Evolutionary conservation across 2,797 vertebrate species (phyloP).

Genomic region (Salmo trutta): DNA sequence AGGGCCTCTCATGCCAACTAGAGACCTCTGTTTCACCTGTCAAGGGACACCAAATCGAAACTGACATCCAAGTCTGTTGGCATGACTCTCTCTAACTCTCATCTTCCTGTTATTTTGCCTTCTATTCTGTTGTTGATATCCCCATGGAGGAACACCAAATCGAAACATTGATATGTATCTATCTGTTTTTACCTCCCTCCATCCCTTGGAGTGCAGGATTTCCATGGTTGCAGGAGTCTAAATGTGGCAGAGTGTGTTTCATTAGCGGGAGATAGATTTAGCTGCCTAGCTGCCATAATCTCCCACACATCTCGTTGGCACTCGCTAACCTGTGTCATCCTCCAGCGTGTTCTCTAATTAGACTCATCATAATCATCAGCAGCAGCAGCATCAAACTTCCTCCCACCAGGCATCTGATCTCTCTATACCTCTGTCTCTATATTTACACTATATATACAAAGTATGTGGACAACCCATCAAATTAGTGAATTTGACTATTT

Average conservation of each 20-base stretch:
- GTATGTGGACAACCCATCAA: no score
- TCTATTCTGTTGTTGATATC: background rate
- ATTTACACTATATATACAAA: no score
- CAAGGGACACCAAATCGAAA: constrained; percentile 22
- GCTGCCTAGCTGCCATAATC: constrained; percentile 21
- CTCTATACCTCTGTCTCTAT: background rate
- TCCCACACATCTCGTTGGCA: constrained; percentile 22
- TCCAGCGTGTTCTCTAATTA: constrained; percentile 45
- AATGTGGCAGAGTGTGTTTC: background rate
- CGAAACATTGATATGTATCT: background rate
- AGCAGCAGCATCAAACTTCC: background rate
- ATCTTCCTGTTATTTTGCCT: background rate
- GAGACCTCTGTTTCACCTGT: constrained; percentile 34
- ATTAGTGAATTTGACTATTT: no score
- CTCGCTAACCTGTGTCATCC: constrained; percentile 37
- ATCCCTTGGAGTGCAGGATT: background rate
- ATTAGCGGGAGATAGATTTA: constrained; percentile 41
- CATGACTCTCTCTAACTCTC: background rate
- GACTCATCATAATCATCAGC: constrained; percentile 13
- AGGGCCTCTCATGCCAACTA: constrained; percentile 16
- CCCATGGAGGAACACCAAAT: background rate
- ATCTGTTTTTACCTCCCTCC: background rate
- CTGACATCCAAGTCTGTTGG: background rate
- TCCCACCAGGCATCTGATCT: constrained; percentile 11
- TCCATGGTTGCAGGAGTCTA: background rate